A percentile compares a stretch with the other conserved stretches of the same genome.
phyloP scores from a whole-genome alignment of 2,113 vertebrate species.

The Sturnira hondurensis region DNA sequence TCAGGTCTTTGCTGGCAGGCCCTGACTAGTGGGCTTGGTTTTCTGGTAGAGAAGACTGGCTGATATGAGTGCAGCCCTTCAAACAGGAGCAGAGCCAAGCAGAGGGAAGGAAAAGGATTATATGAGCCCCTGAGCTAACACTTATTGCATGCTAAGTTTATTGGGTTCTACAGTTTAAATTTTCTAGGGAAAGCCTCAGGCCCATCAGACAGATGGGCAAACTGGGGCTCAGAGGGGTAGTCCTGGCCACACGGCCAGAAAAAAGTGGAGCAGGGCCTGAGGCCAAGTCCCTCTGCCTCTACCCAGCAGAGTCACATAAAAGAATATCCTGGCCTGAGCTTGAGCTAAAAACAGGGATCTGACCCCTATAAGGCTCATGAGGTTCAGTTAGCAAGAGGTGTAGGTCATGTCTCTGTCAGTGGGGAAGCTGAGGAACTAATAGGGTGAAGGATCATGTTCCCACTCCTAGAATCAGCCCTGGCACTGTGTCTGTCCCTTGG shows the following conservation, averaged over 20 bases:
- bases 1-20: background rate
- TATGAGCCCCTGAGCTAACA: background rate
- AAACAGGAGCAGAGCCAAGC: background rate
- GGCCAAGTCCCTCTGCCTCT: background rate
- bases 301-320: background rate
- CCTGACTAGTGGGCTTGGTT: background rate
- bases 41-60: background rate
- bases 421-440: background rate
- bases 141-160: background rate
- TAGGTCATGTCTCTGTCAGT: rapidly evolving
- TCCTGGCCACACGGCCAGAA: background rate
- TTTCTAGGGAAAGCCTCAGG: background rate
- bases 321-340: background rate
- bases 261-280: background rate
- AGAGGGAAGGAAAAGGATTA: background rate
- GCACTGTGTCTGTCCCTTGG: background rate
- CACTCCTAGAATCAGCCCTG: background rate
- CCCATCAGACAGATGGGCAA: background rate
- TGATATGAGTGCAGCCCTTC: background rate
- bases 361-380: rapidly evolving
- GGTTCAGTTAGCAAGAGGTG: background rate
- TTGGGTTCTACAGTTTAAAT: rapidly evolving
- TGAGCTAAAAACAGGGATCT: background rate
- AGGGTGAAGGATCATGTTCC: background rate
- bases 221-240: background rate